Conservation (phyloP, 2,797 vertebrate species). For the Yasuhikotakia modesta region DNA sequence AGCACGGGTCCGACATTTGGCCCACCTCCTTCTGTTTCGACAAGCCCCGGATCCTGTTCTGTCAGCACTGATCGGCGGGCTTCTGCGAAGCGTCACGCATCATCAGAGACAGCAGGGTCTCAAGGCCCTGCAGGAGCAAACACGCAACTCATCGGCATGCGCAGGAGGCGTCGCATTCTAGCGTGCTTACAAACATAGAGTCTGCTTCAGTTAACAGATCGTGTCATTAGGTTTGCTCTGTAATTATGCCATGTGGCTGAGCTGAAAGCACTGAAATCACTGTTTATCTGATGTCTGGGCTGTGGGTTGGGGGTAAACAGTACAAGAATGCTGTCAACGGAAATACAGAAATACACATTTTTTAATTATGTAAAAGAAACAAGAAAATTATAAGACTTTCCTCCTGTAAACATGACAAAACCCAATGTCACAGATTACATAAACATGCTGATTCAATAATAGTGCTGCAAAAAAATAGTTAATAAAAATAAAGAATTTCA, state of each 20-base stretch:
- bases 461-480: too few relatives aligned
- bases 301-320: conserved; percentile 41
- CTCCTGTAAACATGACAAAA: neutral
- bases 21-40: neutral
- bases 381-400: neutral
- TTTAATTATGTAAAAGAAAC: neutral
- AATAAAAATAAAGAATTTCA: too few relatives aligned
- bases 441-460: too few relatives aligned
- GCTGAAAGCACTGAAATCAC: conserved; percentile 43
- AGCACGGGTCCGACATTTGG: neutral
- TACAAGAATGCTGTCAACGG: neutral
- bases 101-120: conserved; percentile 31
- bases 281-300: conserved; percentile 51
- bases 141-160: conserved; percentile 47
- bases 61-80: conserved; percentile 10
- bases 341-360: too few relatives aligned
- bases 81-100: neutral
- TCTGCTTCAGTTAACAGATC: conserved; percentile 45
- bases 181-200: conserved; percentile 38
- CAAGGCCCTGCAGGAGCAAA: conserved; percentile 15
- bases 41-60: conserved; percentile 24
- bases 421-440: neutral
- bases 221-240: conserved; percentile 56
- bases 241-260: conserved; percentile 50
- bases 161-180: neutral